Base-by-base conservation (phyloP, 2,888 invertebrate genomes). In the Coecobrya sp. region DNA sequence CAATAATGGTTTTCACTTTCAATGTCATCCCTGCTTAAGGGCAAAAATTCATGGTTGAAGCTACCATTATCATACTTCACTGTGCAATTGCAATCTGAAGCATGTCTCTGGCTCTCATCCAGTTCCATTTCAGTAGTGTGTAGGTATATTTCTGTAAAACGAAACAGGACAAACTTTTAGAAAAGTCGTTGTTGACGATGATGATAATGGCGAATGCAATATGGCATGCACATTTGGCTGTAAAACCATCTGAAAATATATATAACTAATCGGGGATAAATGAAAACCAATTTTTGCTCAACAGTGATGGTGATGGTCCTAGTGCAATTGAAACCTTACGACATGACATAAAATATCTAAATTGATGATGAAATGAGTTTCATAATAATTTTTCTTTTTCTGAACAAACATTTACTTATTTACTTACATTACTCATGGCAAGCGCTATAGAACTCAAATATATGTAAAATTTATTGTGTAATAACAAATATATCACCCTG, bases 1-100 rank as follows among this genome's bases (percentile, higher is more conserved):
- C 45, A 85, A 85, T 30, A 59, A 82, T 82, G 30, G 65, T 85
- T 85, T 85, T 85, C 85, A 85, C 85, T 68, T 85, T 85, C 85
- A 65, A 68, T 85, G 85, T 85, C 85, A 68, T 85, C 42, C 59
- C 30, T 55, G 30, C 82, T 82, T 55, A 42, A 82, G 68, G 85
- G 49, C 76, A 49, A 22, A 45, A 65, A 62, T 42, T 65, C 65
- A 45, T 65, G 30, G 55, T 68, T 68, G 45, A 65, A 25, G 11
- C 68, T 49, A 22, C 22, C 27, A 76, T 76, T 76, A 76, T 25
- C 22, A 19, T 76, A 45, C 49, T 13, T 49, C n/a, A 70, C 36
- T 70, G 70, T 70, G 70, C 70, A 70, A 36, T 70, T 70, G 70
- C 70, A 70, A 70, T 70, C 70, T 36, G 36, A 70, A 36, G 70